Evolutionary conservation across 2,113 vertebrate genomes (phyloP).

Genomic region (Rhagologus leucostigma): DNA sequence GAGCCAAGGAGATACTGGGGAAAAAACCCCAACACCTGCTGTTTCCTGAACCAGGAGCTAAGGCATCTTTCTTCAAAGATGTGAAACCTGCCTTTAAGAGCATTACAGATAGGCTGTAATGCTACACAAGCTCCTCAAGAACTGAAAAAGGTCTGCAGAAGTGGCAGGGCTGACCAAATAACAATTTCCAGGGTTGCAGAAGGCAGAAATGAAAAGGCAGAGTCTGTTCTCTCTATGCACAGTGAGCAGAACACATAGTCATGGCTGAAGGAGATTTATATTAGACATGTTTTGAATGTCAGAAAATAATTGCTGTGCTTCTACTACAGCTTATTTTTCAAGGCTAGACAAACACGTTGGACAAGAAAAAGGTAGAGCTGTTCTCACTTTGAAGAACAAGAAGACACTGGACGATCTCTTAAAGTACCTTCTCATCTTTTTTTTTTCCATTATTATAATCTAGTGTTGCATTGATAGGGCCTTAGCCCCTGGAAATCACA

Average conservation of each 20-base stretch:
- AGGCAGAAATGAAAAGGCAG: neutral
- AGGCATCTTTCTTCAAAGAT: neutral
- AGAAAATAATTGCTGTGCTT: neutral
- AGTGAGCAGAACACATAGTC: neutral
- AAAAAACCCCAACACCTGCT: neutral
- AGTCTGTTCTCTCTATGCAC: neutral
- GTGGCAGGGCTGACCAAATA: neutral
- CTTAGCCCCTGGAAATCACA: neutral
- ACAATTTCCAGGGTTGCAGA: neutral
- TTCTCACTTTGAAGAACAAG: neutral
- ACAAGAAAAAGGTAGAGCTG: neutral
- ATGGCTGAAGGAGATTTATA: neutral
- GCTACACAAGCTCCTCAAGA: neutral
- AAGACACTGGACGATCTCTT: neutral
- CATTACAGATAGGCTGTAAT: neutral
- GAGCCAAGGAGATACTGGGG: neutral
- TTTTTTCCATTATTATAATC: neutral
- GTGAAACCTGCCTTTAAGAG: neutral
- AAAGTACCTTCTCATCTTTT: neutral
- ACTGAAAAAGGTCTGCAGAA: neutral
- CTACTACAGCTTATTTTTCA: neutral
- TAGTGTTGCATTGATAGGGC: neutral
- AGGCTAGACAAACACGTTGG: rapidly evolving
- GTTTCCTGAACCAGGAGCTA: neutral
- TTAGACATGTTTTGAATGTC: neutral